A percentile compares a stretch with the other conserved stretches of the same genome.
Evolutionary conservation across 2,888 invertebrate genomes (phyloP).

Genomic region (Athrips mouffetella): DNA sequence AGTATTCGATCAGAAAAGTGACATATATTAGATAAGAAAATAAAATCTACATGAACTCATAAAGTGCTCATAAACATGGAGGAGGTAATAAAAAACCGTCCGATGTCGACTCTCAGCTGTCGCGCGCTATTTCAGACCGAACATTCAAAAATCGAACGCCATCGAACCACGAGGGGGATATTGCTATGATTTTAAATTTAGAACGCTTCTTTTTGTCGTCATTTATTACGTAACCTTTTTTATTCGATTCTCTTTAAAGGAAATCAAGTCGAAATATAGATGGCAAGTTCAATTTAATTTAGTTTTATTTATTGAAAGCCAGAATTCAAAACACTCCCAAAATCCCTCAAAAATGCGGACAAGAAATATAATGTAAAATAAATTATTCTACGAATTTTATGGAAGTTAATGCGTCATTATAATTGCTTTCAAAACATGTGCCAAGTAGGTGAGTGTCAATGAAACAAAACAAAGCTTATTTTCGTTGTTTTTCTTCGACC

Average conservation of each 20-base stretch:
- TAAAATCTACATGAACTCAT: constrained; percentile 74
- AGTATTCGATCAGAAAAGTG: constrained; percentile 62
- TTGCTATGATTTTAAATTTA: constrained; percentile 61
- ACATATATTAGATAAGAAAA: constrained; percentile 68
- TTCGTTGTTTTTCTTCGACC: constrained; percentile 20
- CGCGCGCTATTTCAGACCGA: constrained; percentile 73
- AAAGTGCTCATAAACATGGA: constrained; percentile 76
- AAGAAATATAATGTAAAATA: constrained; percentile 4
- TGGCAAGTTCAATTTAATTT: no score
- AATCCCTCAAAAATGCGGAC: neutral
- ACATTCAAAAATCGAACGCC: constrained; percentile 72
- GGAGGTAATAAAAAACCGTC: constrained; percentile 73
- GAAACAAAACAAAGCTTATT: constrained; percentile 34
- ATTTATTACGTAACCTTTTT: constrained; percentile 32
- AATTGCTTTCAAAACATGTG: constrained; percentile 31
- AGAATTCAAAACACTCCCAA: no score
- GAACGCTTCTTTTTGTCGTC: constrained; percentile 50
- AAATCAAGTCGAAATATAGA: neutral
- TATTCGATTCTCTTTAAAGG: constrained; percentile 29
- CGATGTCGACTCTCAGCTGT: constrained; percentile 75
- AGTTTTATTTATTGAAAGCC: no score
- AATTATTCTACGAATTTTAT: constrained; percentile 23
- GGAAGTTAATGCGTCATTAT: constrained; percentile 20
- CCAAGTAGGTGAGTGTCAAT: constrained; percentile 74
- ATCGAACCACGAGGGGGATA: constrained; percentile 63